phyloP scores from a whole-genome alignment of 2,113 vertebrate genomes.

The Dissostichus mawsoni region DNA sequence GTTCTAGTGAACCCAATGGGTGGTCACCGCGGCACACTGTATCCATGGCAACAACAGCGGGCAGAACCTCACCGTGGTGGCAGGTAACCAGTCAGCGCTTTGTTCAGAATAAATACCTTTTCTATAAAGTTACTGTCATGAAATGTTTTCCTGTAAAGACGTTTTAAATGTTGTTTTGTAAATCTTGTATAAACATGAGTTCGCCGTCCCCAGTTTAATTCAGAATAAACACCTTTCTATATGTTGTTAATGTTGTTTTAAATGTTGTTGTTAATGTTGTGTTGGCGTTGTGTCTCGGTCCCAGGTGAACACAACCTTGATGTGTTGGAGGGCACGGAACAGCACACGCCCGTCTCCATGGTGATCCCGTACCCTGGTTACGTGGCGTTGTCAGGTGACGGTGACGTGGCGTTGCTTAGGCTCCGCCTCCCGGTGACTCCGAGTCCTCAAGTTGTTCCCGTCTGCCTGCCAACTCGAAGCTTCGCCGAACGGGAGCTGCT shows the following conservation, averaged over 20 bases:
- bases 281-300: neutral
- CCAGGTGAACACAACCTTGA: constrained; percentile 86
- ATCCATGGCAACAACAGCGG: constrained; percentile 60
- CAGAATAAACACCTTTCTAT: too few relatives aligned
- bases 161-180: too few relatives aligned
- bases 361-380: constrained; percentile 78
- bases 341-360: constrained; percentile 64
- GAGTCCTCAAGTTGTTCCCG: constrained; percentile 74
- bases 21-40: constrained; percentile 93
- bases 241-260: too few relatives aligned
- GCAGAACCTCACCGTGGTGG: constrained; percentile 71
- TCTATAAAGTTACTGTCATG: too few relatives aligned
- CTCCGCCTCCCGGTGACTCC: constrained; percentile 71
- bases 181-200: too few relatives aligned
- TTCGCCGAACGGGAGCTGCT: constrained; percentile 82
- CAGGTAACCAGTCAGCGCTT: constrained; percentile 80
- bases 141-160: too few relatives aligned
- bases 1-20: constrained; percentile 85
- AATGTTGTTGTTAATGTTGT: too few relatives aligned
- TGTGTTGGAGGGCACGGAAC: constrained; percentile 80
- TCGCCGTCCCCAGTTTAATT: too few relatives aligned
- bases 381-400: constrained; percentile 55
- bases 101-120: too few relatives aligned
- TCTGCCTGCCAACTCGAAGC: constrained; percentile 87
- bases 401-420: constrained; percentile 87